phyloP scores from a whole-genome alignment of 1,140 invertebrate genomes.

The Acyrthosiphon pisum region DNA sequence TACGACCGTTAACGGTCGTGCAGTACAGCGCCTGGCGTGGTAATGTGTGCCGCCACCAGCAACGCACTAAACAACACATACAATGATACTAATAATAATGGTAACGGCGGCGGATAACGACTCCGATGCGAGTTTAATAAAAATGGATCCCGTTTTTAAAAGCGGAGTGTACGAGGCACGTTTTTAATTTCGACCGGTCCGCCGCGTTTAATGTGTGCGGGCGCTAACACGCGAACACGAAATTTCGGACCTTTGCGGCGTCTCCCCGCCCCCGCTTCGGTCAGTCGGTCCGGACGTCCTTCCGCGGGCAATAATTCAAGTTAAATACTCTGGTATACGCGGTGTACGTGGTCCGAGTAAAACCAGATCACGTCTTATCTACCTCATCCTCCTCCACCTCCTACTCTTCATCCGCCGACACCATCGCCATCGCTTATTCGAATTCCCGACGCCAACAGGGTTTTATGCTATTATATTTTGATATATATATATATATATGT shows the following conservation, averaged over 20 bases:
- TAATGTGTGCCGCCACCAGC: background rate
- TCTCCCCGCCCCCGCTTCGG: background rate
- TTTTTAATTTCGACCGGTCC: slow-evolving; percentile 50
- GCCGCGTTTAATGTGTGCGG: slow-evolving; percentile 2
- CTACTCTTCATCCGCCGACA: background rate
- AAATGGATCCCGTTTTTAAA: slow-evolving; percentile 55
- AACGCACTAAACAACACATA: background rate
- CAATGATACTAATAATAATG: slow-evolving; percentile 48
- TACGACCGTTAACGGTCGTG: slow-evolving; percentile 52
- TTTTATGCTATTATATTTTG: background rate
- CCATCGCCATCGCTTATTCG: background rate
- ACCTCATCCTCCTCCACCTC: background rate
- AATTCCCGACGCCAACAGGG: background rate
- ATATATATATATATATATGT: background rate
- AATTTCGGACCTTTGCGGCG: slow-evolving; percentile 10
- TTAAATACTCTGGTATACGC: slow-evolving; percentile 18
- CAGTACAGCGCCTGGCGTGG: background rate
- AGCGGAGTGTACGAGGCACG: slow-evolving; percentile 40
- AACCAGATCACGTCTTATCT: slow-evolving; percentile 33
- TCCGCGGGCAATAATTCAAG: slow-evolving; percentile 47
- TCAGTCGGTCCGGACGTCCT: background rate
- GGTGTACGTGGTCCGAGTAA: background rate
- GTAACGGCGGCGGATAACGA: slow-evolving; percentile 50
- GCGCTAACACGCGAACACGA: background rate
- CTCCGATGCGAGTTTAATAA: slow-evolving; percentile 50